These are phyloP conservation scores for Bellardia pandia DNA, from an alignment of 2,888 invertebrate species.

Conservation along the genomic window DNA sequence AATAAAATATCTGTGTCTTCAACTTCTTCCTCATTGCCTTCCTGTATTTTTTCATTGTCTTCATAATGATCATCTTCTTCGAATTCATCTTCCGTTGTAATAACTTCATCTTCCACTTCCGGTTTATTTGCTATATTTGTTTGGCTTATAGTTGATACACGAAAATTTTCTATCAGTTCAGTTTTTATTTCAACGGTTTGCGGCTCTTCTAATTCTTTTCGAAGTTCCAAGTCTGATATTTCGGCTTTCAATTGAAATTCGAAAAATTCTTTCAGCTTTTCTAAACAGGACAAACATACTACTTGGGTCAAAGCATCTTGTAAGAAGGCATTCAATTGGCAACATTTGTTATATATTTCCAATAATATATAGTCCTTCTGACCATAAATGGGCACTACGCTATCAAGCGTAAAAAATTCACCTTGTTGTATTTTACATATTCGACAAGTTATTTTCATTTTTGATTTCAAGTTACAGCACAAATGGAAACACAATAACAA, in stretches of 20 bases:
- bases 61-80: conserved; percentile 35
- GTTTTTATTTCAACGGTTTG: neutral
- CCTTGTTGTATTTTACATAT: conserved; percentile 70
- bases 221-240: conserved; percentile 63
- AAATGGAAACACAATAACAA: neutral
- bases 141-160: neutral
- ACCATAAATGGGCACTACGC: conserved; percentile 47
- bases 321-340: conserved; percentile 68
- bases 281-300: conserved; percentile 72
- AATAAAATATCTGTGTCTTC: conserved; percentile 64
- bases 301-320: conserved; percentile 73
- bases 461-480: neutral
- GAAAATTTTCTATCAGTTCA: neutral
- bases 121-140: neutral
- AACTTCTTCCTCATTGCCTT: conserved; percentile 47
- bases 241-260: conserved; percentile 70
- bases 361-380: conserved; percentile 44
- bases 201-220: conserved; percentile 23
- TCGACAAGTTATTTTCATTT: conserved; percentile 73
- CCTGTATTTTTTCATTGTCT: conserved; percentile 25
- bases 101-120: conserved; percentile 10
- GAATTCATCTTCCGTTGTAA: neutral
- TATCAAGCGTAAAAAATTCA: conserved; percentile 73
- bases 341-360: conserved; percentile 73
- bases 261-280: conserved; percentile 59